Percentiles rank a stretch among this genome's conserved stretches.
phyloP scores from a whole-genome alignment of 2,888 invertebrate species.

The Tetanocera ferruginea region DNA sequence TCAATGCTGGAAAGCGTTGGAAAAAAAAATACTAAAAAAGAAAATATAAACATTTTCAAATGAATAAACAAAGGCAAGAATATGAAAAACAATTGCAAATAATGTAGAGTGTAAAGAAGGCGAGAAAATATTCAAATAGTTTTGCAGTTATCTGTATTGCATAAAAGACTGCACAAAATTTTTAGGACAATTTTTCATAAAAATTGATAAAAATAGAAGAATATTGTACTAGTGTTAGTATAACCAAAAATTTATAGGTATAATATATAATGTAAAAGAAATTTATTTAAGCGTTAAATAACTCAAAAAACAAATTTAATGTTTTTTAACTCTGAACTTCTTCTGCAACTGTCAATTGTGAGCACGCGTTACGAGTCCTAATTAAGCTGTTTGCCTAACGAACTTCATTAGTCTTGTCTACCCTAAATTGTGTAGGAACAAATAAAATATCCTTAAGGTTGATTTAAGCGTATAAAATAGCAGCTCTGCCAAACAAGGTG shows the following conservation, averaged over 20 bases:
- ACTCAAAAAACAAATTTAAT: no score
- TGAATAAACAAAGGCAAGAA: constrained; percentile 56
- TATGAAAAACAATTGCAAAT: constrained; percentile 1
- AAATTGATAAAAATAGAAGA: no score
- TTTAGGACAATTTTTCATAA: no score
- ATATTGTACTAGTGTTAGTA: no score
- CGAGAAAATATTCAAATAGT: not conserved
- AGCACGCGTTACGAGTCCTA: not conserved
- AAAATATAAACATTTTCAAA: constrained; percentile 55
- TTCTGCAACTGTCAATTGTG: no score
- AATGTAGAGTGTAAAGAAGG: not conserved
- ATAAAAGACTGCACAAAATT: no score
- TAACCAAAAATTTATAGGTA: no score
- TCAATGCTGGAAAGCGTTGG: constrained; percentile 56
- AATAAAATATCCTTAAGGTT: not conserved
- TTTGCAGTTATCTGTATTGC: no score
- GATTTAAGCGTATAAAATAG: not conserved
- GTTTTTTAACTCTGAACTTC: no score
- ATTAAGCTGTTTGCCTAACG: not conserved
- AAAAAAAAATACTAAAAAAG: constrained; percentile 38
- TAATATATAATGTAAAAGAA: no score
- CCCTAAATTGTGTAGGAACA: not conserved
- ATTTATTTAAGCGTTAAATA: no score
- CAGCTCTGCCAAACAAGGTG: not conserved
- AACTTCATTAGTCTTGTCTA: not conserved